A percentile compares a stretch with the other conserved stretches of the same genome.
Conservation (phyloP, 2,888 invertebrate genomes). For the Chrysomela aeneicollis region DNA sequence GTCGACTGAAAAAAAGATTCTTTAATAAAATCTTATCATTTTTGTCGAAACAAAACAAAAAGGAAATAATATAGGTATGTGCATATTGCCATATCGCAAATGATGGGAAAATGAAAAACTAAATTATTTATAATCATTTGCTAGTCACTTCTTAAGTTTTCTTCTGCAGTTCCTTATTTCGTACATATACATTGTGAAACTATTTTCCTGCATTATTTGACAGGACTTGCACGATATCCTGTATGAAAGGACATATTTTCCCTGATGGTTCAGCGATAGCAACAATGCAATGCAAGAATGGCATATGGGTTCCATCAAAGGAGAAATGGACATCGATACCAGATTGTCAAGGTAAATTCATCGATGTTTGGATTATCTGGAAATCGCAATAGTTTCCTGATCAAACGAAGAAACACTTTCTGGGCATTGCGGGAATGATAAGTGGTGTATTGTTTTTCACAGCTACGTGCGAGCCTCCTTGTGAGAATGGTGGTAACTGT, state of each 20-base stretch:
- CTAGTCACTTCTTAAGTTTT: not conserved
- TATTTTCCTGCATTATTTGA: conserved; percentile 32
- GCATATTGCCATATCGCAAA: no score
- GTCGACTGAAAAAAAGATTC: no score
- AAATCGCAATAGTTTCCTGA: conserved; percentile 9
- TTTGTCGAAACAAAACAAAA: no score
- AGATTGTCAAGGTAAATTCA: conserved; percentile 71
- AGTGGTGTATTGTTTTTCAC: conserved; percentile 41
- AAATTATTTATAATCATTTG: no score
- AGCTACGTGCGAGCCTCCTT: conserved; percentile 76
- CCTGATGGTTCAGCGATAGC: conserved; percentile 75
- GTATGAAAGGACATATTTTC: conserved; percentile 73
- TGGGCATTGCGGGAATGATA: no score
- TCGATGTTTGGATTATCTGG: not conserved
- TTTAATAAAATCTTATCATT: no score
- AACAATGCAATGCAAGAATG: conserved; percentile 74
- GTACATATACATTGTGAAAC: conserved; percentile 7
- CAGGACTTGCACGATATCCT: conserved; percentile 74
- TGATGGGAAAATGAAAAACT: no score
- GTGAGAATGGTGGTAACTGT: conserved; percentile 84
- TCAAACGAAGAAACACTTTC: no score
- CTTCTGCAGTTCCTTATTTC: not conserved
- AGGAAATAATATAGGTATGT: no score
- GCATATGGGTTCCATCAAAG: conserved; percentile 75
- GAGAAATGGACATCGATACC: conserved; percentile 70